Evolutionary conservation across 2,113 vertebrate species (phyloP), one percentile per base, ranked within the genome.

Genomic region (Myrmophylax atrothorax): DNA sequence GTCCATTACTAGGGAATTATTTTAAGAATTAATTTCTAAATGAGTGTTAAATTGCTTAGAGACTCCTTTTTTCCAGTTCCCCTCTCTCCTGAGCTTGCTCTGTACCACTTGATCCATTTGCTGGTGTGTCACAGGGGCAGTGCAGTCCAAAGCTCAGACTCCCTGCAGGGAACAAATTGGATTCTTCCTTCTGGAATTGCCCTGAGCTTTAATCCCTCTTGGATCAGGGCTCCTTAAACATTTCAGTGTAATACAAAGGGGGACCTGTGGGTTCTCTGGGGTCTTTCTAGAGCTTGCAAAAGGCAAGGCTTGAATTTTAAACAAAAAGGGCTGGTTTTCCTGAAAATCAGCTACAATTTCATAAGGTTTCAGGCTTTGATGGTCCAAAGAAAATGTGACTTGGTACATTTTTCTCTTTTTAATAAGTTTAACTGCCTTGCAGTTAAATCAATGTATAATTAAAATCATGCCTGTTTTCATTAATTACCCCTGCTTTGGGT

Each of bases 401-500:
- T 75, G 77, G 73, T 63, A 44, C 55, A 33, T 74, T 94, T 72
- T 59, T 22, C n/a, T 50, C 12, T 73, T 49, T 87, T 22, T 79
- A 74, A 5, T 59, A 59, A 63, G 31, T 64, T 59, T 69, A 81
- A 69, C 59, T 52, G 55, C 59, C 67, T 56, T 80, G 59, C 52
- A 82, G 47, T 38, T 42, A 68, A 95, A 96, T 88, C 53, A 38
- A 37, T 67, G 28, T 23, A 35, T 80, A 93, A 96, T 87, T 94
- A 89, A 96, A 92, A 80, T 75, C 25, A 95, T 18, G 84, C 87
- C 90, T 50, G 28, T 49, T 92, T 95, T 90, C 63, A 74, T 96
- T 90, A 93, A 72, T 97, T 89, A 91, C 58, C 37, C 38, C 80
- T 62, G 74, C 78, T 52, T 68, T 66, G 50, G 72, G 49, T 78